A percentile compares a stretch with the other conserved stretches of the same genome.
phyloP scores from a whole-genome alignment of 1,140 invertebrate species.

The Holotrichia oblita region DNA sequence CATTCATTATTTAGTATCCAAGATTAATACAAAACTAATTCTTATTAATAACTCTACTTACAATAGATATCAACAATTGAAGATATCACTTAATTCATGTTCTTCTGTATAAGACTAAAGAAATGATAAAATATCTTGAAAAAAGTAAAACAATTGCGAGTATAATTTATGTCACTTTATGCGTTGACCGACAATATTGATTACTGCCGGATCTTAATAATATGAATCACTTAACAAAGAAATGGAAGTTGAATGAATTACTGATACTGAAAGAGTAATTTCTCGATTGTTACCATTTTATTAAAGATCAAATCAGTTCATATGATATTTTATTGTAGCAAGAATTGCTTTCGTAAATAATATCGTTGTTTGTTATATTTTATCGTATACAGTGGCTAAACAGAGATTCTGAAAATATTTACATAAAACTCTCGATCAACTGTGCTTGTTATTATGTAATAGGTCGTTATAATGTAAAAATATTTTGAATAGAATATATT shows the following conservation, averaged over 20 bases:
- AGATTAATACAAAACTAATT: too few relatives aligned
- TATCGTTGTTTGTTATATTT: neutral
- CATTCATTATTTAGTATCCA: too few relatives aligned
- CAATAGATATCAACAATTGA: too few relatives aligned
- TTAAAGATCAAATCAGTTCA: neutral
- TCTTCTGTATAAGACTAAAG: too few relatives aligned
- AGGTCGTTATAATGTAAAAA: too few relatives aligned
- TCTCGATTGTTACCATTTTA: neutral
- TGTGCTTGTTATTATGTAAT: neutral
- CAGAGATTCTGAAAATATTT: neutral
- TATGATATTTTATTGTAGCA: too few relatives aligned
- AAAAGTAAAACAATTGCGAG: neutral
- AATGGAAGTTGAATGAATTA: neutral
- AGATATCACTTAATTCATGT: too few relatives aligned
- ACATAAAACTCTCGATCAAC: neutral
- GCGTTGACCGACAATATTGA: neutral
- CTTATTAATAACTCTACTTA: too few relatives aligned
- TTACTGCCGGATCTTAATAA: neutral
- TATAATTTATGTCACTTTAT: neutral
- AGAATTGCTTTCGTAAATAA: neutral
- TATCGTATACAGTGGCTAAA: neutral
- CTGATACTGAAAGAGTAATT: neutral
- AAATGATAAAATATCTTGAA: neutral
- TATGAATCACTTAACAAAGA: neutral
- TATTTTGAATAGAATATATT: too few relatives aligned